Evolutionary conservation across 2,888 invertebrate species (phyloP).

Genomic region (Zygaena filipendulae): DNA sequence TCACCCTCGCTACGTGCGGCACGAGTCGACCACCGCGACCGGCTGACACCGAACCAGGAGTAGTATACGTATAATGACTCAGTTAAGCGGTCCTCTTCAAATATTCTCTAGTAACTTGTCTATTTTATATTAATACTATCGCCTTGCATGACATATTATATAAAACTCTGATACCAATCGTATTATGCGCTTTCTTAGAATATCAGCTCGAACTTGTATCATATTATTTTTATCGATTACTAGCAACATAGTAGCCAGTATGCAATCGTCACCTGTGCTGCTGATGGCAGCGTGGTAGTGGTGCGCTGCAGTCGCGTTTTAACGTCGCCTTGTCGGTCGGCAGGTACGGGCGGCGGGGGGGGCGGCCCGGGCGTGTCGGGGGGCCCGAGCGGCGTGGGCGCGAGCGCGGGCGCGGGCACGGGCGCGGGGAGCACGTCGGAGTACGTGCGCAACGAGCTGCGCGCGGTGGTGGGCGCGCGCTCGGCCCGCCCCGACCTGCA

Average conservation of each 20-base stretch:
- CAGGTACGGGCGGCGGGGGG: slow-evolving; percentile 31
- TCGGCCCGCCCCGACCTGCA: slow-evolving; percentile 66
- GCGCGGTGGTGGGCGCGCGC: slow-evolving; percentile 88
- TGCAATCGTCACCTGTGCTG: too few relatives aligned
- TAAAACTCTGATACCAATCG: slow-evolving; percentile 7
- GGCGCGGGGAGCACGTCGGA: slow-evolving; percentile 77
- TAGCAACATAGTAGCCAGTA: too few relatives aligned
- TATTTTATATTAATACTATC: slow-evolving; percentile 21
- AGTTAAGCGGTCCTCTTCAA: too few relatives aligned
- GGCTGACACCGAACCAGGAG: slow-evolving; percentile 4
- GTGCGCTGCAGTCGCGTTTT: too few relatives aligned
- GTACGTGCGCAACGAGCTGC: slow-evolving; percentile 90
- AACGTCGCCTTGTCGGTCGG: slow-evolving; percentile 6
- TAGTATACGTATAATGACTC: too few relatives aligned
- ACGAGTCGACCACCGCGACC: slow-evolving; percentile 10
- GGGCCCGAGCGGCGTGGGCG: slow-evolving; percentile 17
- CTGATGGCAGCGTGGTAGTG: too few relatives aligned
- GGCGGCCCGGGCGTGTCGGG: slow-evolving; percentile 18
- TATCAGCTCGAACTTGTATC: slow-evolving; percentile 23
- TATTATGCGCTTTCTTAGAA: slow-evolving; percentile 26
- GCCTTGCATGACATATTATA: slow-evolving; percentile 28
- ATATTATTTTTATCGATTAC: too few relatives aligned
- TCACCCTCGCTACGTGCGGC: slow-evolving; percentile 7
- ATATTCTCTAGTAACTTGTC: slow-evolving; percentile 13
- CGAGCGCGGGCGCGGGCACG: slow-evolving; percentile 44